phyloP scores from a whole-genome alignment of 2,797 vertebrate genomes.

The Coregonus sp. region DNA sequence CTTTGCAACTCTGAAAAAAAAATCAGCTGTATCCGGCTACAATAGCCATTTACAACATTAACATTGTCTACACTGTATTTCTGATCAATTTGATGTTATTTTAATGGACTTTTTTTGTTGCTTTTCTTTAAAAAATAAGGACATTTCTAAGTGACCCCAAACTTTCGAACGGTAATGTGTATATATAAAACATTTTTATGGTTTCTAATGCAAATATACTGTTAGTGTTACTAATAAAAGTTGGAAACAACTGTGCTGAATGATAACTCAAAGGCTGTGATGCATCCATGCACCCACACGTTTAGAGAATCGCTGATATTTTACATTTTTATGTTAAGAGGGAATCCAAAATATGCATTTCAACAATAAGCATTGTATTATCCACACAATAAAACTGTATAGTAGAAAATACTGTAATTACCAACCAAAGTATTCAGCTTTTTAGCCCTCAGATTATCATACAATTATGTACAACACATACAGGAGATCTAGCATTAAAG shows the following conservation, averaged over 20 bases:
- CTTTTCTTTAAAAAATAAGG: too few species aligned
- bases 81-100: too few species aligned
- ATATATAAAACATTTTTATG: too few species aligned
- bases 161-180: too few species aligned
- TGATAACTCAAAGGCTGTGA: neutral
- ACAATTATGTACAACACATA: neutral
- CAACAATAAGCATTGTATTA: conserved; percentile 4
- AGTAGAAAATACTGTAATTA: conserved; percentile 16
- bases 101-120: too few species aligned
- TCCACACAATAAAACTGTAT: neutral
- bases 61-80: too few species aligned
- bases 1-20: too few species aligned
- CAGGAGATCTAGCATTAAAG: neutral
- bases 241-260: neutral
- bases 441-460: neutral
- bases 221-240: conserved; percentile 4
- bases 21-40: too few species aligned
- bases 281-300: neutral
- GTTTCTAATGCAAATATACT: neutral
- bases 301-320: conserved; percentile 2
- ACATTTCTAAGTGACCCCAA: too few species aligned
- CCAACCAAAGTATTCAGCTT: conserved; percentile 16
- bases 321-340: too few species aligned
- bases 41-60: too few species aligned
- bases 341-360: conserved; percentile 52